Evolutionary conservation across 2,888 invertebrate genomes (phyloP).

Genomic region (Euzetes globulus): DNA sequence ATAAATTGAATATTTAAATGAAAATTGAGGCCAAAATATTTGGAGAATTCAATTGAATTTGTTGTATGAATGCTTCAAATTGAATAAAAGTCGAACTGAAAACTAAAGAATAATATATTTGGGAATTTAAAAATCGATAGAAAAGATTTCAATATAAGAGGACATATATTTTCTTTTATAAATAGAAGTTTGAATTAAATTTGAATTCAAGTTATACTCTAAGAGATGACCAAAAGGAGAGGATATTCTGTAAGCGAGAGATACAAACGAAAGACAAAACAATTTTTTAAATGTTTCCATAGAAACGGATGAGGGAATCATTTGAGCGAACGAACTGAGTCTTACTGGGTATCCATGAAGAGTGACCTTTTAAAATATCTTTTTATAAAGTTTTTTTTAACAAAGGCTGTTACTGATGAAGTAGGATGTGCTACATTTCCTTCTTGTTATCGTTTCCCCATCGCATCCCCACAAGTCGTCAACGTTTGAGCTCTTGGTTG

Average conservation of each 20-base stretch:
- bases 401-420: constrained; percentile 5
- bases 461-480: constrained; percentile 6
- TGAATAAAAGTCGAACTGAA: neutral
- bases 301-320: constrained; percentile 23
- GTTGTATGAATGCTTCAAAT: neutral
- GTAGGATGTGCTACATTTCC: constrained; percentile 21
- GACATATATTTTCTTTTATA: neutral
- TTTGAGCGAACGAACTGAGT: neutral
- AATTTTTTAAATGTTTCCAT: constrained; percentile 6
- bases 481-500: neutral
- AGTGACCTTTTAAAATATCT: constrained; percentile 4
- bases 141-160: neutral
- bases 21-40: no score
- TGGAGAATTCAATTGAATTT: no score
- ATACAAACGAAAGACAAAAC: neutral
- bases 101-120: neutral
- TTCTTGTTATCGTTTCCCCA: constrained; percentile 5
- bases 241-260: neutral
- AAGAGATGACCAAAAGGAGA: neutral
- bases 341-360: neutral
- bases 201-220: neutral
- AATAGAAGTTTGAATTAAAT: constrained; percentile 5
- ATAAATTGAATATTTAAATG: no score
- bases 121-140: neutral
- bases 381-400: constrained; percentile 6